Evolutionary conservation across 2,888 invertebrate genomes (phyloP).

Genomic region (Apotomis betuletana): DNA sequence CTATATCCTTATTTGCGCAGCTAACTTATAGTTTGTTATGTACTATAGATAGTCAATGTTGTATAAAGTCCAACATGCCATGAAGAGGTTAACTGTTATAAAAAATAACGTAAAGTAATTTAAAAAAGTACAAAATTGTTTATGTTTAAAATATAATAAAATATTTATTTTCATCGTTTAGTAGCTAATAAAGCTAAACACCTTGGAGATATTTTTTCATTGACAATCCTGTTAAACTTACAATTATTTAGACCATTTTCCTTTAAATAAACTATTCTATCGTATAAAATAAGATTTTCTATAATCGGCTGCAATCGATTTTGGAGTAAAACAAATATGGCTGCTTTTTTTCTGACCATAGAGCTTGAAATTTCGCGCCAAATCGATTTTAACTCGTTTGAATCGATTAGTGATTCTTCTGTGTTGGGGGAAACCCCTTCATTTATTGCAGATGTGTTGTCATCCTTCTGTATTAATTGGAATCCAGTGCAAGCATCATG

Average conservation of each 20-base stretch:
- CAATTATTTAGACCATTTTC: conserved; percentile 64
- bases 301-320: conserved; percentile 66
- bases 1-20: no score
- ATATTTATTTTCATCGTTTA: conserved; percentile 64
- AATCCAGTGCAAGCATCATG: conserved; percentile 63
- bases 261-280: conserved; percentile 67
- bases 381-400: conserved; percentile 57
- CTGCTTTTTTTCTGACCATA: conserved; percentile 60
- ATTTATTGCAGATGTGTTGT: conserved; percentile 8
- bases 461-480: conserved; percentile 49
- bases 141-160: conserved; percentile 25
- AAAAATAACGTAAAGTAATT: not conserved
- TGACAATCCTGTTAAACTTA: conserved; percentile 82
- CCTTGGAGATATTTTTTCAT: conserved; percentile 86
- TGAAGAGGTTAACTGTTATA: no score
- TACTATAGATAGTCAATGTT: no score
- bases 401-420: conserved; percentile 50
- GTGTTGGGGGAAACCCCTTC: conserved; percentile 32
- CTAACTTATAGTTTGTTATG: no score
- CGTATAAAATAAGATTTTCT: conserved; percentile 71
- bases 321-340: conserved; percentile 68
- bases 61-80: no score
- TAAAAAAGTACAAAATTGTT: conserved; percentile 17
- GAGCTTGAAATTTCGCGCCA: conserved; percentile 59
- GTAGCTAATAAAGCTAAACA: conserved; percentile 84